Base-by-base conservation (phyloP, 2,113 vertebrate genomes). In the Paratilapia polleni region DNA sequence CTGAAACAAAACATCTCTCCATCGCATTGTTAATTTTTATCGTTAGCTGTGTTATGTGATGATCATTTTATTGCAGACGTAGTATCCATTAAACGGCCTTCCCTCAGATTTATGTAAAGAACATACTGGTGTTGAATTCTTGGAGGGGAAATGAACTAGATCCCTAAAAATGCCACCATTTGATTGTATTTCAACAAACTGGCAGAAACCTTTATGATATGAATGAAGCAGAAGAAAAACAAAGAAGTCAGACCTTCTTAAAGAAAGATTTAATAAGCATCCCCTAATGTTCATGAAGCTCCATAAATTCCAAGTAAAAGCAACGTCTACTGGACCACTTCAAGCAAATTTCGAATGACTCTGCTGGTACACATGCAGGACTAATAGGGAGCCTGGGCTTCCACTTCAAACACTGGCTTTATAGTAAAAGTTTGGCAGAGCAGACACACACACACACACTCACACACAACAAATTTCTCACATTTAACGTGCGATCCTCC, bases 321-420 rank as follows among this genome's bases (percentile, higher is more conserved):
- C 86, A 81, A 76, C 83, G 36, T 89, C 83, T 31, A 73, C 83
- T 82, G 89, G 88, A 93, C 86, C 89, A 82, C 94, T 94, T 94
- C 83, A 92, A 94, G 92, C 86, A 60, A 43, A 88, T 91, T 90
- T 88, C 59, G 83, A 89, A 93, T 89, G 73, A 92, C 90, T 94
- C 84, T 81, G 82, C 90, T 41, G 89, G 82, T 87, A 75, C 88
- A 79, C 87, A 91, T 87, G 80, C 85, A 88, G 77, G 74, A 60
- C 91, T 94, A 92, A 94, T 92, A 87, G 89, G 78, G 81, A 92
- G 89, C 89, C 88, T 91, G 89, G 93, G 92, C 93, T 80, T 86
- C 79, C 62, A 95, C 94, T 95, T 95, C 94, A 96, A 95, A 96
- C 93, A 90, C 87, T 52, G 82, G 85, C 91, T 95, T 95, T 93